phyloP scores from a whole-genome alignment of 2,113 vertebrate species.

The Albula glossodonta region DNA sequence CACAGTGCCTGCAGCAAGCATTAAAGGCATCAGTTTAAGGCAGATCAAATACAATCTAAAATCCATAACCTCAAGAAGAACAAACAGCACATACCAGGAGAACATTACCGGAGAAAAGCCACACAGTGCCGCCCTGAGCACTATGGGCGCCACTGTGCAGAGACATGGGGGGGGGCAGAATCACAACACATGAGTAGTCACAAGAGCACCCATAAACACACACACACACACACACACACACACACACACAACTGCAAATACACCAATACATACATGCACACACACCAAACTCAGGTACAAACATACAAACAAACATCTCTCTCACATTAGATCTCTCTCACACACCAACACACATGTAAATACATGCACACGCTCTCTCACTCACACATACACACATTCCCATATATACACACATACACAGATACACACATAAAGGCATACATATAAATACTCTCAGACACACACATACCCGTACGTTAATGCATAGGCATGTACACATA shows the following conservation, averaged over 20 bases:
- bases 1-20: conserved; percentile 25
- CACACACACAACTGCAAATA: neutral
- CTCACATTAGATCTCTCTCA: neutral
- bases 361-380: neutral
- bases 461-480: neutral
- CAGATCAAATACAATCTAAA: conserved; percentile 63
- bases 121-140: conserved; percentile 28
- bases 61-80: conserved; percentile 59
- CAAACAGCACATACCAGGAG: conserved; percentile 47
- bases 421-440: neutral
- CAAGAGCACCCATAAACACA: neutral
- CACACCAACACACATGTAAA: no score
- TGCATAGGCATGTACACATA: neutral
- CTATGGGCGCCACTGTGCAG: conserved; percentile 13
- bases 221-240: neutral
- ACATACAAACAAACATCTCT: neutral
- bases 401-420: neutral
- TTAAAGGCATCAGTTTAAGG: conserved; percentile 53
- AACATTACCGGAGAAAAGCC: conserved; percentile 39
- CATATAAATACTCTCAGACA: neutral
- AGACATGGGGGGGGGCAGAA: neutral
- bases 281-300: neutral
- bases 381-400: neutral
- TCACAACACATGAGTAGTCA: neutral
- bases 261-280: neutral